Conservation (phyloP, 2,113 vertebrate species). For the Struthio camelus region DNA sequence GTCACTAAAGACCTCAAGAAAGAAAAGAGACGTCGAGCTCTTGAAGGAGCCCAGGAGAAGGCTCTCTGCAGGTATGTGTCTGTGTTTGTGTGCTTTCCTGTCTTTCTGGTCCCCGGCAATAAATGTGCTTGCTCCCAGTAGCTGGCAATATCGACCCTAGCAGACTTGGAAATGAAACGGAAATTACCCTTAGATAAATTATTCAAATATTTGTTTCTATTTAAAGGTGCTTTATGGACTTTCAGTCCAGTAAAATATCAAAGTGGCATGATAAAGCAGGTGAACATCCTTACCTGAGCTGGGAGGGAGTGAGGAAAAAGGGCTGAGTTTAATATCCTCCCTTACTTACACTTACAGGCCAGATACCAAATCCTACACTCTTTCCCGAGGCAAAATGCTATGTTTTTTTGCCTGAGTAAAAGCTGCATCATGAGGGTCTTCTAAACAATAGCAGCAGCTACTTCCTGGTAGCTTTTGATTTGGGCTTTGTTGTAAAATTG, state of each 20-base stretch:
- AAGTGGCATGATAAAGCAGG: constrained; percentile 11
- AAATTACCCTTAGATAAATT: constrained; percentile 62
- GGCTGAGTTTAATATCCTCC: background rate
- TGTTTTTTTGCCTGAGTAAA: background rate
- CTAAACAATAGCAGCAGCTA: background rate
- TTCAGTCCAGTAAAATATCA: constrained; percentile 57
- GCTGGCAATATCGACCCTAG: background rate
- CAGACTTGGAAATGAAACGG: background rate
- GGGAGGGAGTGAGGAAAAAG: background rate
- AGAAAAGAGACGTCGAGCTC: background rate
- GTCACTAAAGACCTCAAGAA: background rate
- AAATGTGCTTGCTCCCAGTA: background rate
- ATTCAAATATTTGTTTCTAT: constrained; percentile 67
- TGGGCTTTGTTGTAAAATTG: background rate
- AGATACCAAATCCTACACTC: background rate
- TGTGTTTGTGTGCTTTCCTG: background rate
- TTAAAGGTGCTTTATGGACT: constrained; percentile 33
- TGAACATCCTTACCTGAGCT: background rate
- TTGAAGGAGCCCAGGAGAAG: background rate
- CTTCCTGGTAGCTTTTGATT: background rate
- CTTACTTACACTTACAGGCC: background rate
- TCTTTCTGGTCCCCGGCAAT: background rate
- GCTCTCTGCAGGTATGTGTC: rapidly evolving
- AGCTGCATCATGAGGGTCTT: background rate
- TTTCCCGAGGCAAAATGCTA: background rate